Percentiles rank a stretch among this genome's conserved stretches.
phyloP scores from a whole-genome alignment of 2,888 invertebrate genomes.

The Melieria crassipennis region DNA sequence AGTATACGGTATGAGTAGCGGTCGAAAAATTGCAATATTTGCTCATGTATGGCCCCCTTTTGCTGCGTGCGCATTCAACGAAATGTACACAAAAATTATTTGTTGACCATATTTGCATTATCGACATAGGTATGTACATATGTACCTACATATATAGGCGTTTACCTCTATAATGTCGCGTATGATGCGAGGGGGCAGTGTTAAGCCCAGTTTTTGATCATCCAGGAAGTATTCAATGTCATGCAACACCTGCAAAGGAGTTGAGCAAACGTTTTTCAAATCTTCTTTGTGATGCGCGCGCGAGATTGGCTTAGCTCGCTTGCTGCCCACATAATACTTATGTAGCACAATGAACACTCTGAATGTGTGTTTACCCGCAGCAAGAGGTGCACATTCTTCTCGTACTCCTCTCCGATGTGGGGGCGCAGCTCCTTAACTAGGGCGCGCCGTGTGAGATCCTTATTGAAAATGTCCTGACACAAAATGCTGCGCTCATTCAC shows the following conservation, averaged over 20 bases:
- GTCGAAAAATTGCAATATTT: constrained; percentile 50
- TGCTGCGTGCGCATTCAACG: constrained; percentile 36
- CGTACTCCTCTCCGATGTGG: constrained; percentile 48
- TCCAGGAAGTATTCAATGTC: too few species aligned
- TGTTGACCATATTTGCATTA: background rate
- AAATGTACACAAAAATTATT: background rate
- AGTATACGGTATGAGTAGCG: constrained; percentile 54
- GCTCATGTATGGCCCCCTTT: constrained; percentile 41
- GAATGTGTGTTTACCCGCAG: constrained; percentile 37
- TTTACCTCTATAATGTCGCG: too few species aligned
- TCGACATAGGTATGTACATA: too few species aligned
- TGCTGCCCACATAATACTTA: too few species aligned
- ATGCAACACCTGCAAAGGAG: too few species aligned
- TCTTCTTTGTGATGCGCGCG: too few species aligned
- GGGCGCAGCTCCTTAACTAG: constrained; percentile 38
- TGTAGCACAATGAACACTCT: too few species aligned
- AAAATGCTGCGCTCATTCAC: constrained; percentile 55
- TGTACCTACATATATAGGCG: too few species aligned
- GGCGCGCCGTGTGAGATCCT: constrained; percentile 46
- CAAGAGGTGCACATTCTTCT: constrained; percentile 44
- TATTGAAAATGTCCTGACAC: constrained; percentile 50
- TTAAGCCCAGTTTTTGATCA: too few species aligned
- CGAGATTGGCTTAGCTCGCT: too few species aligned
- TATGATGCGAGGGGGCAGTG: too few species aligned
- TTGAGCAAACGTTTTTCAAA: too few species aligned